Conservation (phyloP, 2,797 vertebrate genomes). For the Anguilla pacifica region DNA sequence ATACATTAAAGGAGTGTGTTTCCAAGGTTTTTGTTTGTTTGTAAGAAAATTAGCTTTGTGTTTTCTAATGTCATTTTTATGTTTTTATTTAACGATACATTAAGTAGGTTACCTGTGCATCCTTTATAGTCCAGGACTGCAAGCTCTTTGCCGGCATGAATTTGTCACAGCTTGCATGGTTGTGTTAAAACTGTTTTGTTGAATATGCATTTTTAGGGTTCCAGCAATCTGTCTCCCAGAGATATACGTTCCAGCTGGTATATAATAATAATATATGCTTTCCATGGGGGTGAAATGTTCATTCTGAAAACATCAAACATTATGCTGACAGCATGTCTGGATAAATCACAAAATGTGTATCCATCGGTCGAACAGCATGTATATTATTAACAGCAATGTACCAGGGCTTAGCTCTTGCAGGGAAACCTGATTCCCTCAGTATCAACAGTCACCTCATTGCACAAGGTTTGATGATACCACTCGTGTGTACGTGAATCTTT, state of each 20-base stretch:
- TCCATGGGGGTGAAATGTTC: background rate
- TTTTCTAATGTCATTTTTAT: background rate
- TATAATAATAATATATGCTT: background rate
- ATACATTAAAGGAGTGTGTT: background rate
- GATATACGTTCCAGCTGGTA: background rate
- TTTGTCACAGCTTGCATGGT: background rate
- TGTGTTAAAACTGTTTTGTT: background rate
- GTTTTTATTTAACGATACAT: background rate
- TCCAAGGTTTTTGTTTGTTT: background rate
- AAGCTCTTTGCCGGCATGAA: background rate
- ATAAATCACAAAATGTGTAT: background rate
- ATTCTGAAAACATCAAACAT: background rate
- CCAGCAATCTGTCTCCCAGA: constrained; percentile 3
- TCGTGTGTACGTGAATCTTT: background rate
- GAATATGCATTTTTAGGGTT: constrained; percentile 4
- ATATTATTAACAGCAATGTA: background rate
- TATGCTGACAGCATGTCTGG: constrained; percentile 6
- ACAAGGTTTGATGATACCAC: background rate
- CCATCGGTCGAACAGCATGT: background rate
- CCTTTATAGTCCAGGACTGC: background rate
- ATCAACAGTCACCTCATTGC: background rate
- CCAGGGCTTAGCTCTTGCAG: background rate
- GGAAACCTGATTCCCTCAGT: background rate
- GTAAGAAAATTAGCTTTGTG: background rate
- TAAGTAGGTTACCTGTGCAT: background rate